A percentile compares a stretch with the other conserved stretches of the same genome.
Conservation (phyloP, 2,797 vertebrate species). For the Rhadinocentrus ornatus region DNA sequence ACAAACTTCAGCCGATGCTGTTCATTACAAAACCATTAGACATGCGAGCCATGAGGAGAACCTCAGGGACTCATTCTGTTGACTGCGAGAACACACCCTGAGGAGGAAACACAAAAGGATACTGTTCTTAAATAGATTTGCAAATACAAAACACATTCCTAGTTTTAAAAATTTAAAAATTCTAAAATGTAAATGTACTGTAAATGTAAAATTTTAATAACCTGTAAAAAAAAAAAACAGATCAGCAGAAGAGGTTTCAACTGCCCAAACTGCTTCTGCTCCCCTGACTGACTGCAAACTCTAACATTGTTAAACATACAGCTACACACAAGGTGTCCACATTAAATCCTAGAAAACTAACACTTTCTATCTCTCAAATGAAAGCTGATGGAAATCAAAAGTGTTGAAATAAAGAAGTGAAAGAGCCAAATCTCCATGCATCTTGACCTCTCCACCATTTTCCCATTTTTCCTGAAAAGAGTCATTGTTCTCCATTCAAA, state of each 20-base stretch:
- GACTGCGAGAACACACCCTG: constrained; percentile 5
- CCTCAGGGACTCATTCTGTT: neutral
- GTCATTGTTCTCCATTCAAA: constrained; percentile 65
- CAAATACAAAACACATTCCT: neutral
- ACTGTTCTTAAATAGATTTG: neutral
- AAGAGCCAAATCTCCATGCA: constrained; percentile 53
- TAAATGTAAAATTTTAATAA: neutral
- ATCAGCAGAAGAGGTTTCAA: neutral
- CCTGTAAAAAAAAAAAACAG: neutral
- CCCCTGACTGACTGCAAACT: constrained; percentile 18
- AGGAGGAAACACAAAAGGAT: neutral
- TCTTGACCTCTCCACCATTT: constrained; percentile 42
- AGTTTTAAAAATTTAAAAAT: neutral
- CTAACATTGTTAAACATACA: constrained; percentile 19
- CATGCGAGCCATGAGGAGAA: constrained; percentile 12
- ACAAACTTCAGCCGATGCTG: constrained; percentile 25
- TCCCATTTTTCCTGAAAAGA: constrained; percentile 63
- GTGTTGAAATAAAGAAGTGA: constrained; percentile 40
- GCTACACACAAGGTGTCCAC: neutral
- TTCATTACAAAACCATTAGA: constrained; percentile 15
- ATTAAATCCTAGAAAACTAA: constrained; percentile 29
- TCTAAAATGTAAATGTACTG: too few relatives aligned
- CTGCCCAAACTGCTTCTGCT: neutral
- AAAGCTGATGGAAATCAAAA: constrained; percentile 30
- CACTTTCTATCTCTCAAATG: constrained; percentile 21